Base-by-base conservation (phyloP, 2,888 invertebrate species). In the Callinectes sapidus region DNA sequence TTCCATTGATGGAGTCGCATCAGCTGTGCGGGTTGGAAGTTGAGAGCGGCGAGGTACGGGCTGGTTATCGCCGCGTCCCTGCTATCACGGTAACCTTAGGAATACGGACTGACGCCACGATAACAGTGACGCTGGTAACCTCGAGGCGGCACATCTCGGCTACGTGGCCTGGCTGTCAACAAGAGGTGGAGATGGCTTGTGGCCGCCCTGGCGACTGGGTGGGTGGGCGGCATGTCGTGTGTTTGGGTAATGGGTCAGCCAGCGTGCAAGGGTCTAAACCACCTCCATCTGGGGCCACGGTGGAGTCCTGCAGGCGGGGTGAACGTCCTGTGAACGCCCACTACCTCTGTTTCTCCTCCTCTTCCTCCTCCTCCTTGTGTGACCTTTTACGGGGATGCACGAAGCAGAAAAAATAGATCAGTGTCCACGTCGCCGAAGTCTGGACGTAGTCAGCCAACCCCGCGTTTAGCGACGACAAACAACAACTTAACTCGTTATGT, bases 251-350 rank as follows among this genome's bases (percentile, higher is more conserved):
- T 90, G 90, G 90, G 85, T 85, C 35, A 90, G 55, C 90, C 35
- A 90, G 55, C 90, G 54, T 54, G 55, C 85, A 90, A 90, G 85
- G 85, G 32, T 55, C 55, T 55, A 18, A 48, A 88, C 88, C 55
- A 88, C 61, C 88, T 18, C 87, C 87, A 86, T 87, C 42, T 87
- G 89, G 89, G 89, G 66, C 71, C 66, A 89, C 39, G 35, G 81
- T 35, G 81, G 81, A 81, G 81, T 81, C 61, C 89, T 61, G 55
- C 89, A 89, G 89, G 61, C 71, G 48, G 71, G 91, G 91, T 91
- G 87, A 91, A 91, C 87, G 91, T 87, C 91, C 91, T 91, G 85
- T 66, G 55, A 85, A 85, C 90, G 87, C 91, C 87, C 48, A 39
- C 42, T 39, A 10, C 71, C 71, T 42, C 66, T 71, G 39, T 71